Conservation (phyloP, 2,888 invertebrate species). For the Drosophila macrospina region DNA sequence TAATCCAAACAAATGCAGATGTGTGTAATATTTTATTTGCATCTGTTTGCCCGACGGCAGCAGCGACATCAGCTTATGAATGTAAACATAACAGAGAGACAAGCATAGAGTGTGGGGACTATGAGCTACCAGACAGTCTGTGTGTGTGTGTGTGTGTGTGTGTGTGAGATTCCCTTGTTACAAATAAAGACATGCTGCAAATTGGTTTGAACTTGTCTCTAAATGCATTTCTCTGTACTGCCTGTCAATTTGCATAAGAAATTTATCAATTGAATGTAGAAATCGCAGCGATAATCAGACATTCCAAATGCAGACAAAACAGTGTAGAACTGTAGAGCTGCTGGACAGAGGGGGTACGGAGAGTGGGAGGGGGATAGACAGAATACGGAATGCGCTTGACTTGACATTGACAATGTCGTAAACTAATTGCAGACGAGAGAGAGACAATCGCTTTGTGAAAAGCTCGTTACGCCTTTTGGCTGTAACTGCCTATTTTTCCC, state of each 20-base stretch:
- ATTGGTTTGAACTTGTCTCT: conserved; percentile 29
- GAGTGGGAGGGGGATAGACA: neutral
- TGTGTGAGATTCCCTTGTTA: conserved; percentile 3
- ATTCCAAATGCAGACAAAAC: conserved; percentile 6
- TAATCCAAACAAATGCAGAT: conserved; percentile 13
- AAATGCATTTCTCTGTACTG: conserved; percentile 11
- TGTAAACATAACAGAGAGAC: conserved; percentile 48
- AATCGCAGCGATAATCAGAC: conserved; percentile 43
- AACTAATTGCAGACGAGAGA: conserved; percentile 34
- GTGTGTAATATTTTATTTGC: conserved; percentile 27
- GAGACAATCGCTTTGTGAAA: neutral
- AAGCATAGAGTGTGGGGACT: neutral
- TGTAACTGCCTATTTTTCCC: conserved; percentile 11
- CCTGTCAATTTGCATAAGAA: conserved; percentile 43
- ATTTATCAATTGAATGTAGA: conserved; percentile 34
- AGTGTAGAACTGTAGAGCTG: neutral
- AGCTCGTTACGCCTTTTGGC: conserved; percentile 29
- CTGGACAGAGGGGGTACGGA: neutral
- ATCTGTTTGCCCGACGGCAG: conserved; percentile 33
- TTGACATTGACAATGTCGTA: conserved; percentile 53
- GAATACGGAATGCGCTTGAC: conserved; percentile 4
- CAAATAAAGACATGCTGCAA: conserved; percentile 9
- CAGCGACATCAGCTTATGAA: conserved; percentile 41
- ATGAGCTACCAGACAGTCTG: neutral
- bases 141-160: neutral